Base-by-base conservation (phyloP, 2,888 invertebrate genomes). In the Allygus modestus region DNA sequence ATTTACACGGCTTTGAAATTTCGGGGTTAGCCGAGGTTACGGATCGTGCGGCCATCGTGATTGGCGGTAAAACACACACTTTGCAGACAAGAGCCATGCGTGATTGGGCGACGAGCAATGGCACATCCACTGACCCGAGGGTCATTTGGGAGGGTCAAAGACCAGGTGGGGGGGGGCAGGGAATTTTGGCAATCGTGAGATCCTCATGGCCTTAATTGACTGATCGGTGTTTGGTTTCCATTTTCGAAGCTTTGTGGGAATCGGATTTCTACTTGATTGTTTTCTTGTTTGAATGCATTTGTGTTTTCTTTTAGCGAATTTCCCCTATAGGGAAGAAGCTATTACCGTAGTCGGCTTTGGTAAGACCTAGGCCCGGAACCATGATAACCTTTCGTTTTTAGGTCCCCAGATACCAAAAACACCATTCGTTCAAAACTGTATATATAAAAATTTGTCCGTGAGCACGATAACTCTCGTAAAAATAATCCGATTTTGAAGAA, bases 1-100 rank as follows among this genome's bases (percentile, higher is more conserved):
- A 71, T 71, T 65, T 65, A 65, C 65, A 65, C 54, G 69, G 26
- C n/a, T 7, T n/a, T 37, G 71, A 41, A 37, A 71, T 4, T 71
- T 37, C 41, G 71, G 41, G 71, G 71, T 71, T 71, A 71, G 71
- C 1, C 15, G 20, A n/a, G 71, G 71, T 41, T 69, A 31, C 31
- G 33, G 69, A 9, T 11, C 69, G 69, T 31, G 69, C n/a, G n/a
- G n/a, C n/a, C 54, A 15, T 5, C 54, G n/a, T 61, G 33, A 31
- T 69, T 33, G 31, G 17, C 71, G 71, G 71, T 31, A 71, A 71
- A 71, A 41, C 71, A 41, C 71, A 71, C 71, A 71, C 41, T 71
- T 71, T 71, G 37, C 15, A 11, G 37, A 33, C 33, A 33, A 69
- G 31, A 15, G 5, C 28, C 69, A 17, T 37, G 2, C 20, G 12